Conservation (phyloP, 2,888 invertebrate genomes). For the Apomyelois bistriatella region DNA sequence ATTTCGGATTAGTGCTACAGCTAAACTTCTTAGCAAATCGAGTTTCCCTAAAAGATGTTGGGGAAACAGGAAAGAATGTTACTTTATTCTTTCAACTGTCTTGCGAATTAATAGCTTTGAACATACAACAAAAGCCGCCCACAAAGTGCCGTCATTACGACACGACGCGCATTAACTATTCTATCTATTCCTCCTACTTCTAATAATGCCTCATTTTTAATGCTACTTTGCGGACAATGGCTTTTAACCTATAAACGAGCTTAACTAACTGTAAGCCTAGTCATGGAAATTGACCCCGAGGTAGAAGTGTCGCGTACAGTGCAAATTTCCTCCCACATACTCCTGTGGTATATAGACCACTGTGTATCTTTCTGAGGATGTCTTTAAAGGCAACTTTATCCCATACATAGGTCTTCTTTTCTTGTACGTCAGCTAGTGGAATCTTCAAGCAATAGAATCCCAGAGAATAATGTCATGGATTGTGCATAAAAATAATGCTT, state of each 20-base stretch:
- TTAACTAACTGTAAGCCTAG: not conserved
- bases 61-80: constrained; percentile 1
- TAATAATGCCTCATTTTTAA: constrained; percentile 7
- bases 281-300: not conserved
- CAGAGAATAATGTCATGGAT: no score
- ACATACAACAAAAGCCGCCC: constrained; percentile 6
- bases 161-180: not conserved
- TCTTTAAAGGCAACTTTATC: no score
- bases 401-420: no score
- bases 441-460: no score
- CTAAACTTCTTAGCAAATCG: constrained; percentile 34
- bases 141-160: constrained; percentile 5
- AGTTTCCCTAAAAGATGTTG: not conserved
- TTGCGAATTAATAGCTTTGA: constrained; percentile 6
- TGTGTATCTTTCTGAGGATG: no score
- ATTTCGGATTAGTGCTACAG: not conserved
- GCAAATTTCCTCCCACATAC: no score
- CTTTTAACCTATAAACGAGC: constrained; percentile 2
- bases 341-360: no score
- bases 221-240: not conserved
- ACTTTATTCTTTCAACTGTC: constrained; percentile 8
- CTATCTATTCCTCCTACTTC: constrained; percentile 2
- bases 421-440: no score
- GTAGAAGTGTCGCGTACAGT: no score
- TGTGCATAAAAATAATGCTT: no score